A percentile compares a stretch with the other conserved stretches of the same genome.
Conservation (phyloP, 2,113 vertebrate genomes). For the Canis aureus region DNA sequence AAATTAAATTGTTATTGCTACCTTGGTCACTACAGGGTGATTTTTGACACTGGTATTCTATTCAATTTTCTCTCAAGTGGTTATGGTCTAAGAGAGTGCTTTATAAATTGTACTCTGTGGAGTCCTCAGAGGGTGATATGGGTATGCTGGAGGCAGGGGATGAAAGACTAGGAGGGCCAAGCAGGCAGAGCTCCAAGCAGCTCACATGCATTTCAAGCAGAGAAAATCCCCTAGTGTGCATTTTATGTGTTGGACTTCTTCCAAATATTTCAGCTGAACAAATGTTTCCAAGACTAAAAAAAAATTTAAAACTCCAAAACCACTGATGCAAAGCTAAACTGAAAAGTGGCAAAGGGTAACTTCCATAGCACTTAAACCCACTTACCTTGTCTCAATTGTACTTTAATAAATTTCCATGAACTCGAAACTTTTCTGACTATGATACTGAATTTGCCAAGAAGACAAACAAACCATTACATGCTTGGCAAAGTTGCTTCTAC, state of each 20-base stretch:
- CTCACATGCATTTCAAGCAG: conserved; percentile 26
- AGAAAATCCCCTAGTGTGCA: conserved; percentile 26
- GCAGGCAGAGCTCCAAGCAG: background rate
- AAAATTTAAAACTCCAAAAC: background rate
- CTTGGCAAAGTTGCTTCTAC: conserved; percentile 55
- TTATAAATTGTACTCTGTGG: background rate
- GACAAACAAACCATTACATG: conserved; percentile 58
- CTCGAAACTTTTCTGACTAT: conserved; percentile 50
- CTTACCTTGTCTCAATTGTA: conserved; percentile 20
- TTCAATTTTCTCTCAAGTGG: background rate
- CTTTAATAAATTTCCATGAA: conserved; percentile 50
- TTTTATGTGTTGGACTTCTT: conserved; percentile 44
- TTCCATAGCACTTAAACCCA: background rate
- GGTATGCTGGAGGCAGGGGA: background rate
- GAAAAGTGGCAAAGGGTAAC: background rate
- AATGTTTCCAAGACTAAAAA: conserved; percentile 61
- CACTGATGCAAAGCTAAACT: conserved; percentile 34
- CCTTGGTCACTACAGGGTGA: background rate
- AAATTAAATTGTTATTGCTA: conserved; percentile 21
- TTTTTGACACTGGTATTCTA: conserved; percentile 55
- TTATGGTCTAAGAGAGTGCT: background rate
- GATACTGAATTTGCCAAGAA: conserved; percentile 46
- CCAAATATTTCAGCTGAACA: conserved; percentile 69
- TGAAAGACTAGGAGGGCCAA: background rate
- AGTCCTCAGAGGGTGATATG: background rate